phyloP scores from a whole-genome alignment of 2,113 vertebrate species.

The Petromus typicus region DNA sequence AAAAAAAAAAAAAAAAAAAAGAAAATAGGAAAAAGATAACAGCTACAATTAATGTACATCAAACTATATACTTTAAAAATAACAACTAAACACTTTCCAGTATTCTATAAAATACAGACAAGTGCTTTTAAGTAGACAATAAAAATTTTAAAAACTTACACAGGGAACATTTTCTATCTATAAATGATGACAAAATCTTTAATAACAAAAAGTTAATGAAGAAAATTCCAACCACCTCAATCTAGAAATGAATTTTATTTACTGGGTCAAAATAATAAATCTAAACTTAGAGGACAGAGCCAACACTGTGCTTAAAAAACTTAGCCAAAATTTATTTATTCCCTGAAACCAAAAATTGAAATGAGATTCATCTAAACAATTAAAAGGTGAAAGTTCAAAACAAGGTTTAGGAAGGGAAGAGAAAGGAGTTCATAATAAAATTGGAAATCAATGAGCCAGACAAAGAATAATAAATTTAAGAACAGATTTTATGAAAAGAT shows the following conservation, averaged over 20 bases:
- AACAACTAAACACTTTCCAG: constrained; percentile 7
- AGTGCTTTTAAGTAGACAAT: background rate
- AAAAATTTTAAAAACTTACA: background rate
- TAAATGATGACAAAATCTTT: background rate
- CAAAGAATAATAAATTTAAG: background rate
- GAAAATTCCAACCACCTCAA: constrained; percentile 7
- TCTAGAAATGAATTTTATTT: constrained; percentile 9
- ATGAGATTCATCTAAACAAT: background rate
- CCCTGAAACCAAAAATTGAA: constrained; percentile 4
- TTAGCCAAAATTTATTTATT: constrained; percentile 32
- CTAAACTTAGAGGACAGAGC: background rate
- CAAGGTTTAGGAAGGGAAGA: background rate
- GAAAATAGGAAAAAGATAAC: background rate
- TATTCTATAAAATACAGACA: background rate
- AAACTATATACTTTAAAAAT: background rate
- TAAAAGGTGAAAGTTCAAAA: background rate
- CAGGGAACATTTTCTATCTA: background rate
- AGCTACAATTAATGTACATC: background rate
- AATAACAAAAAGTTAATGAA: constrained; percentile 37
- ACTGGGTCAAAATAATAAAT: constrained; percentile 54
- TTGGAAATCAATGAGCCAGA: constrained; percentile 1
- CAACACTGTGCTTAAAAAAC: background rate
- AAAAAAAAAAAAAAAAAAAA: background rate
- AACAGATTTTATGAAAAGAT: background rate
- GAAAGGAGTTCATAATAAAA: constrained; percentile 3